A percentile compares a stretch with the other conserved stretches of the same genome.
phyloP scores from a whole-genome alignment of 2,888 invertebrate species.

The Incurvaria masculella region DNA sequence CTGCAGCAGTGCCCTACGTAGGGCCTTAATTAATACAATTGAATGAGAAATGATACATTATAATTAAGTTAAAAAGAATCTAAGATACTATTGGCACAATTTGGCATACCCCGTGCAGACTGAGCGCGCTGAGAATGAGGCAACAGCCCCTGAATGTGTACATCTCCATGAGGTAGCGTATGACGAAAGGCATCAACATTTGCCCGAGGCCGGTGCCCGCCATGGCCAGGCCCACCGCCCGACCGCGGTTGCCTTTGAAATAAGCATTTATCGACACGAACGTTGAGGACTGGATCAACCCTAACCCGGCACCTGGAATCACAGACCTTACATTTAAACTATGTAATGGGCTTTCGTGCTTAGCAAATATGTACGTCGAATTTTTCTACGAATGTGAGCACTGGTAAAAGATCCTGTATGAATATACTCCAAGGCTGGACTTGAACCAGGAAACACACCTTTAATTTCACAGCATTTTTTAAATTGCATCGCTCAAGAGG shows the following conservation, averaged over 20 bases:
- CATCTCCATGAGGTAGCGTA: conserved; percentile 60
- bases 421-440: too few relatives aligned
- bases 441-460: too few relatives aligned
- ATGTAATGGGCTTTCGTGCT: background rate
- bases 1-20: too few relatives aligned
- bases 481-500: too few relatives aligned
- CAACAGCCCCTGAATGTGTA: conserved; percentile 65
- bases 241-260: conserved; percentile 63
- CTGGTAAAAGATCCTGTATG: too few relatives aligned
- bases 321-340: background rate
- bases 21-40: too few relatives aligned
- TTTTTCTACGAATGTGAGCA: too few relatives aligned
- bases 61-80: too few relatives aligned
- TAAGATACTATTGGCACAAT: too few relatives aligned
- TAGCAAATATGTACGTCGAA: too few relatives aligned
- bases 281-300: conserved; percentile 67
- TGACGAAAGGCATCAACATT: conserved; percentile 69
- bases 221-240: conserved; percentile 72
- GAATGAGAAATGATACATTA: too few relatives aligned
- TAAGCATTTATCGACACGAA: conserved; percentile 71
- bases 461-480: too few relatives aligned
- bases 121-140: conserved; percentile 59
- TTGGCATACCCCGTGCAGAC: conserved; percentile 65
- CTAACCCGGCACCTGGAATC: conserved; percentile 62
- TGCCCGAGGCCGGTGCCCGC: conserved; percentile 75